These are phyloP conservation scores for Cephonodes hylas DNA, from an alignment of 2,888 invertebrate species.

Conservation along the genomic window DNA sequence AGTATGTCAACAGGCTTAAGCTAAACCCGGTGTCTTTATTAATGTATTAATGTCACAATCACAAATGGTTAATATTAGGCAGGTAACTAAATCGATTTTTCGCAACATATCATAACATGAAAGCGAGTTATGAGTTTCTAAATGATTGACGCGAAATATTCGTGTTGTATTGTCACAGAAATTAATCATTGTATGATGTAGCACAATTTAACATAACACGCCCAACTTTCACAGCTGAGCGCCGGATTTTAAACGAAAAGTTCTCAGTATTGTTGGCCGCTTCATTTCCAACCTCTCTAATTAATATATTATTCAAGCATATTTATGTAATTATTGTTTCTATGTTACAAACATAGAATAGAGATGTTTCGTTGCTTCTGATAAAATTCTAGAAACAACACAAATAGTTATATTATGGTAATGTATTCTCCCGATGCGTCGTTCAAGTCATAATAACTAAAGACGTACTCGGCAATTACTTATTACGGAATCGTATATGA, in stretches of 20 bases:
- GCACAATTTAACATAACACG: background rate
- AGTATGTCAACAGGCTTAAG: background rate
- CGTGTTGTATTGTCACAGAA: background rate
- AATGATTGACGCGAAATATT: background rate
- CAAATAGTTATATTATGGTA: too few relatives aligned
- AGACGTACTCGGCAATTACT: too few relatives aligned
- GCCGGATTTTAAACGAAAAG: background rate
- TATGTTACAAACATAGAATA: background rate
- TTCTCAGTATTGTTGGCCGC: background rate
- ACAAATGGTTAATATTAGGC: background rate
- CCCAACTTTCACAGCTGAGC: background rate
- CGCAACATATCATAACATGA: background rate
- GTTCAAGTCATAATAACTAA: too few relatives aligned
- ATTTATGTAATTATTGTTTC: constrained; percentile 22
- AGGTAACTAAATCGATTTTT: background rate
- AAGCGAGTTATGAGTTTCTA: background rate
- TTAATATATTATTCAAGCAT: constrained; percentile 22
- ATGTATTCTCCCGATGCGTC: too few relatives aligned
- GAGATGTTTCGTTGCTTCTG: too few relatives aligned
- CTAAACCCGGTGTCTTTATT: background rate
- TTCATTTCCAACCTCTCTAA: background rate
- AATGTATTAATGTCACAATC: background rate
- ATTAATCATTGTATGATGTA: background rate
- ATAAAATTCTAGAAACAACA: too few relatives aligned
- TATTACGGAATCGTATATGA: too few relatives aligned